These are phyloP conservation scores for Harpalus rufipes DNA, from an alignment of 2,888 invertebrate genomes.

Conservation along the genomic window DNA sequence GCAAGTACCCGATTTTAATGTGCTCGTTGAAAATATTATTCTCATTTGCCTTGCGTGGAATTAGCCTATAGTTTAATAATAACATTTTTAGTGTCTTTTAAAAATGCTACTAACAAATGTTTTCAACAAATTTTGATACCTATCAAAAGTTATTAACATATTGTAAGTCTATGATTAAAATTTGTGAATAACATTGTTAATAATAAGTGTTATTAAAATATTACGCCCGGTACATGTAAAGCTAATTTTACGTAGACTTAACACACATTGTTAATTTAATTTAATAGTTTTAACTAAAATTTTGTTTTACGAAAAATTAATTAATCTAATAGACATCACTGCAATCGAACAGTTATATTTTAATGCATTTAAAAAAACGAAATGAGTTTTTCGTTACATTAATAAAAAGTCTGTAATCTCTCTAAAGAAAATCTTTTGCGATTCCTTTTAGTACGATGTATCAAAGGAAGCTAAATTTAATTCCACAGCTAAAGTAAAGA, in stretches of 20 bases:
- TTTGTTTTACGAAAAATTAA: too few species aligned
- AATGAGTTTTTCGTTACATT: constrained; percentile 39
- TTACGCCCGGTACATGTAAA: neutral
- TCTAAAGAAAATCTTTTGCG: constrained; percentile 55
- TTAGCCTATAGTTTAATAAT: too few species aligned
- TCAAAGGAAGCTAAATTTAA: constrained; percentile 61
- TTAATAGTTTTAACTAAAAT: neutral
- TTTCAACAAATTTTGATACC: too few species aligned
- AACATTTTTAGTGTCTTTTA: too few species aligned
- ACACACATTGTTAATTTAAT: neutral
- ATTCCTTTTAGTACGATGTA: constrained; percentile 51
- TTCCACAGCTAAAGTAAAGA: constrained; percentile 54
- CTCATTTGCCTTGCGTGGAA: too few species aligned
- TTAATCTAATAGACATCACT: neutral
- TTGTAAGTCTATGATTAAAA: too few species aligned
- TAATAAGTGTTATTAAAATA: too few species aligned
- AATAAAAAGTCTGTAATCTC: constrained; percentile 37
- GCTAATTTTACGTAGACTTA: neutral
- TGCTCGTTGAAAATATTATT: too few species aligned
- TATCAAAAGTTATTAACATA: too few species aligned
- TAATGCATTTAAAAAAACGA: neutral
- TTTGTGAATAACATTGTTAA: too few species aligned
- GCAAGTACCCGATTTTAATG: too few species aligned
- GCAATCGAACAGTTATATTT: neutral
- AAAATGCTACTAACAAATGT: too few species aligned